Evolutionary conservation across 2,113 vertebrate species (phyloP).

Genomic region (human): DNA sequence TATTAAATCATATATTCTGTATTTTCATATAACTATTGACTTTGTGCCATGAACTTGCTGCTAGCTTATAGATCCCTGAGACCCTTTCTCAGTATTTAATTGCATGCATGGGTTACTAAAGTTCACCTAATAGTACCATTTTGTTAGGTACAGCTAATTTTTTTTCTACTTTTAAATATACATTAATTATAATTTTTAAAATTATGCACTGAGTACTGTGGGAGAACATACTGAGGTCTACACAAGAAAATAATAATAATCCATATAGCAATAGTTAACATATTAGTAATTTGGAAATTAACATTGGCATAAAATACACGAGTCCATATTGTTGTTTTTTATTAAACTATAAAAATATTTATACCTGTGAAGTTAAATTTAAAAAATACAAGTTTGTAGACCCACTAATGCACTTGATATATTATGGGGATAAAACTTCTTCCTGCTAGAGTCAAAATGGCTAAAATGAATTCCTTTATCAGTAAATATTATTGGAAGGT

Average conservation of each 20-base stretch:
- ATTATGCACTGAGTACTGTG: neutral
- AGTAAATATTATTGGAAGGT: neutral
- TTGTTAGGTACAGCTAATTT: neutral
- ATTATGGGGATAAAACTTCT: neutral
- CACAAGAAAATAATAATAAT: neutral
- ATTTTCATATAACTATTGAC: neutral
- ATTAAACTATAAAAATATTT: neutral
- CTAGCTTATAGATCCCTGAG: neutral
- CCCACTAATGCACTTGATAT: neutral
- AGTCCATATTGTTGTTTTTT: neutral
- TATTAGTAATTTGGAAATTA: slow-evolving; percentile 2
- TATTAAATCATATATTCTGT: neutral
- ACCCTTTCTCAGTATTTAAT: neutral
- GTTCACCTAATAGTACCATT: neutral
- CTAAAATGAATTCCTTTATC: neutral
- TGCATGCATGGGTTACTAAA: neutral
- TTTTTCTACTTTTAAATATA: neutral
- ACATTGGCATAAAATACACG: neutral
- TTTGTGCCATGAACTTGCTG: neutral
- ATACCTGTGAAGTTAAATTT: neutral
- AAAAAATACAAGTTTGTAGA: neutral
- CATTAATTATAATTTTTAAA: neutral
- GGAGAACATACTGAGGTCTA: neutral
- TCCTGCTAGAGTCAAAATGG: neutral
- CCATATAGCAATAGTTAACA: neutral